Evolutionary conservation across 2,113 vertebrate species (phyloP), one percentile per base, ranked within the genome.

Genomic region (Dasypus novemcinctus): DNA sequence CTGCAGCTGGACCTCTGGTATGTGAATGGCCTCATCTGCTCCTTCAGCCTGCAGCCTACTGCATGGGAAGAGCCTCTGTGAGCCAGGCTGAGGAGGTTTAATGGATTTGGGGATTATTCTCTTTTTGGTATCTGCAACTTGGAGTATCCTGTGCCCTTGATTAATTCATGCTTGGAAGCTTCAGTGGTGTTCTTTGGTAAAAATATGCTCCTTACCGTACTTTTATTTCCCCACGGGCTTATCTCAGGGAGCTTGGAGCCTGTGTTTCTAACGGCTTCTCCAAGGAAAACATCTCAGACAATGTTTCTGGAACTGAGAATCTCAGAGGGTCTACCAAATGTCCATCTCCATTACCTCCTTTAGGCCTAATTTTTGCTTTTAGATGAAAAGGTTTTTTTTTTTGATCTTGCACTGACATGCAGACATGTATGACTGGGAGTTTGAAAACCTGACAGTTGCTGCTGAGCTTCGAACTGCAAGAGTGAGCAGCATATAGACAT

Each of bases 281-380:
- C 87, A 87, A 98, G 97, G 96, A 94, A 98, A 96, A 94, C 88
- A 92, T 90, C 46, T 75, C 97, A 95, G 97, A 94, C 96, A 97
- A 96, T 36, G 64, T 95, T 98, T 98, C 97, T 38, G 46, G 93
- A 98, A 97, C 79, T 52, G 49, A 91, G 96, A 82, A 41, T 97
- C 97, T 97, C 95, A 91, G 87, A 95, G 95, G 57, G 92, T 89
- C 98, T 97, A 96, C 72, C 89, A 87, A 91, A 95, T 0, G 80
- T 96, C 90, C 82, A 81, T 97, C 94, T 98, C 82, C 94, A 38
- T 98, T 97, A 97, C 91, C 95, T 97, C 57, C 49, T 86, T 79
- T 96, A 92, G 92, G 96, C 91, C 33, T 0, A 1, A 14, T 79
- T 57, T 98, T 97, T 97, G 92, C 93, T 92, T 96, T 95, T 96